Evolutionary conservation across 1,140 invertebrate genomes (phyloP), one percentile per base, ranked within the genome.

Genomic region (Megalopta genalis): DNA sequence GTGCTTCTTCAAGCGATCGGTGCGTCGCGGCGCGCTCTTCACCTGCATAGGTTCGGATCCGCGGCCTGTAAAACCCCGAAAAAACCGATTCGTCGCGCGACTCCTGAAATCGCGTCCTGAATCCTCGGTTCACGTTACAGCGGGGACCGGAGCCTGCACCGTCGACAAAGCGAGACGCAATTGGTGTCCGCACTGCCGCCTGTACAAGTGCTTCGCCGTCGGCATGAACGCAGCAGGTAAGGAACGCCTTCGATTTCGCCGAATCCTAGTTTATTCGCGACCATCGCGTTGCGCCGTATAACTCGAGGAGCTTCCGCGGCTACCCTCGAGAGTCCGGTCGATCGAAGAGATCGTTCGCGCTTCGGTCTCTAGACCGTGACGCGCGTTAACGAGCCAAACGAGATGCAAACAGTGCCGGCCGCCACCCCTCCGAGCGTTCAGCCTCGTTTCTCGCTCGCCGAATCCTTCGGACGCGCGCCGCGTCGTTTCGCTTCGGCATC

Each of bases 1-100:
- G 57, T 98, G 97, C 86, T 98, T 98, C 90, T 98, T 98, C 91
- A 98, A 98, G 90, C 93, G 96, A 85, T 96, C 96, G 74, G 94
- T 97, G 21, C 91, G 97, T 63, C 94, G 95, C 75, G 94, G 94
- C 14, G 95, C 95, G 10, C 90, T 94, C 6, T 97, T 97, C 86
- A 94, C 94, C 60, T 98, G 97, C 88, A 98, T 96, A 82, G 95
- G 86, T 85, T 59, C 18, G 69, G 49, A 59, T 25, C 37, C 42
- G 10, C 12, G 42, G 9, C 7, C 39, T 42, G 9, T n/a, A n/a
- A n/a, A 42, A 9, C 7, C 14, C 4, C 32, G 32, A 1, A 32
- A 32, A 2, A 16, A 12, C 14, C 32, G 2, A 12, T 46, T 39
- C 7, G 10, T 2, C 39, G 4, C 27, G 32, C 27, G 60, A 0